Evolutionary conservation across 2,888 invertebrate genomes (phyloP).

Genomic region (Diplolepis rosae): DNA sequence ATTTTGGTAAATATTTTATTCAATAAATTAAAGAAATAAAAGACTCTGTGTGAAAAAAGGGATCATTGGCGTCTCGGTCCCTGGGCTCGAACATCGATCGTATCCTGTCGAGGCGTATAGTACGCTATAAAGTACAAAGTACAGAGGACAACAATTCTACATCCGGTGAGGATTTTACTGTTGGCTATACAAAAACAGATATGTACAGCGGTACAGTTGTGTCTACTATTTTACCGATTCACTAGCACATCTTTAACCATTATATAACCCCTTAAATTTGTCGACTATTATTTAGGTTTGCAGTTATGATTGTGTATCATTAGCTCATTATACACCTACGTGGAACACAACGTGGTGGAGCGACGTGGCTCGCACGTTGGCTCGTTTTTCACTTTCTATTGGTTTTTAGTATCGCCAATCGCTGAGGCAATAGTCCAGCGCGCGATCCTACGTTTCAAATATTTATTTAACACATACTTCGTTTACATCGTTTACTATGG

Average conservation of each 20-base stretch:
- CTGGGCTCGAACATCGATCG: background rate
- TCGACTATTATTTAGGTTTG: conserved; percentile 45
- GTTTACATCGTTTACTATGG: background rate
- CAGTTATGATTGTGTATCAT: conserved; percentile 56
- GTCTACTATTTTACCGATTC: conserved; percentile 42
- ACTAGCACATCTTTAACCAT: conserved; percentile 19
- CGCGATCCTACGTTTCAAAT: conserved; percentile 46
- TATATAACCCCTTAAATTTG: conserved; percentile 32
- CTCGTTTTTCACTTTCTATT: conserved; percentile 68
- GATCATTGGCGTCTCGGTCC: background rate
- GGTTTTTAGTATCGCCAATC: conserved; percentile 42
- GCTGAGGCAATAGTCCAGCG: background rate
- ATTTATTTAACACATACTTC: background rate
- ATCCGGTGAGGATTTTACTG: conserved; percentile 40
- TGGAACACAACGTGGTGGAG: conserved; percentile 69
- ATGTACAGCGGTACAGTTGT: conserved; percentile 56
- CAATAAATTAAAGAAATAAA: conserved; percentile 2
- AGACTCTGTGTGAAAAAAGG: background rate
- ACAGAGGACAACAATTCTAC: conserved; percentile 5
- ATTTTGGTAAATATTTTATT: background rate
- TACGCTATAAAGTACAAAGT: background rate
- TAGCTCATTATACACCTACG: conserved; percentile 64
- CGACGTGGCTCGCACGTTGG: conserved; percentile 69
- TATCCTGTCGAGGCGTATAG: background rate
- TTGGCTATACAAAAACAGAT: conserved; percentile 51